Evolutionary conservation across 2,888 invertebrate species (phyloP), one percentile per base, ranked within the genome.

Genomic region (Nowickia ferox): DNA sequence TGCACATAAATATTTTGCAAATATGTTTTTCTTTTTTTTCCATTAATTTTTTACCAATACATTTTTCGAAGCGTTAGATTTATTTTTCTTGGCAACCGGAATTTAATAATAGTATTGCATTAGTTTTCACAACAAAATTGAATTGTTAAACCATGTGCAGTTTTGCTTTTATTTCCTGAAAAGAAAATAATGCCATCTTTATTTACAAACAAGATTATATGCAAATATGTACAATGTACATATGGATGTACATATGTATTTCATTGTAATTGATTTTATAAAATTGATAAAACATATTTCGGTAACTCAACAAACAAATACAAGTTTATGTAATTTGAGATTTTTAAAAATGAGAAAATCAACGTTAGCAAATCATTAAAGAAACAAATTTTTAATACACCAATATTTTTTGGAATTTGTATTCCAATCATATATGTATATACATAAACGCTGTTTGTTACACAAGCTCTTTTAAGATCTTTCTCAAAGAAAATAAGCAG

Each of bases 1-100:
- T 51, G 51, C 69, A 63, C 40, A 53, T 44, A 63, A 69, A 77
- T 40, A 77, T 46, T 75, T 59, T 46, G 40, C 10, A 57, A 59
- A 15, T 40, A 48, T 48, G 40, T 13, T 5, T 42, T 15, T 65
- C 17, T 9, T 46, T 22, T 55, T 55, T 55, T 40, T 30, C 11
- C 13, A 51, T 38, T 63, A 53, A 40, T 8, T 68, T 53, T 79
- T 63, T 30, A 51, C 51, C 42, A 55, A 48, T 1, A 42, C 8
- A 38, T 61, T 53, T 46, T 30, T 65, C 15, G 8, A 3, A 44
- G 13, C n/a, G 8, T 68, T 48, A 46, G 38, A 17, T 38, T 46
- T 44, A 44, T 17, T 77, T 42, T 51, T n/a, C 57, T 69, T 69
- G 59, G 68, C 68, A 78, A 68, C 55, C 46, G 17, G 48, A 10